Percentiles rank a stretch among this genome's conserved stretches.
These are phyloP conservation scores for Caretta caretta DNA, from an alignment of 2,113 vertebrate species.

Conservation along the genomic window DNA sequence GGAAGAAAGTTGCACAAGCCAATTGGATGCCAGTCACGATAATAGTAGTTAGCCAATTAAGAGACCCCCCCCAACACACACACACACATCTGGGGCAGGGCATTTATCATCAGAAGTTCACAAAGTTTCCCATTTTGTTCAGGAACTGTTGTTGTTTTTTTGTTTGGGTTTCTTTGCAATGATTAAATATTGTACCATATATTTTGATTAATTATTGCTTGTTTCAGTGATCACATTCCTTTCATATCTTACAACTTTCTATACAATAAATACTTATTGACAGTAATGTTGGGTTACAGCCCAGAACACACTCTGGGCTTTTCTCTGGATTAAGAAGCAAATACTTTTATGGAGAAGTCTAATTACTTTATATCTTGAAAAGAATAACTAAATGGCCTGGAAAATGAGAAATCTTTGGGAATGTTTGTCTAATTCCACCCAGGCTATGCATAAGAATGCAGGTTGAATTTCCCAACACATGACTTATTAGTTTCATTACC, in stretches of 20 bases:
- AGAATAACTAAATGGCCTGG: constrained; percentile 1
- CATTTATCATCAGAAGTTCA: neutral
- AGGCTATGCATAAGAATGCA: fast-evolving
- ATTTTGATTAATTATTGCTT: neutral
- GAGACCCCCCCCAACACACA: neutral
- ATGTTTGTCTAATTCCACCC: neutral
- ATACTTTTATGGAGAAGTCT: neutral
- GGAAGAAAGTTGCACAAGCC: neutral
- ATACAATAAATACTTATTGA: neutral
- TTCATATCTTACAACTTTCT: neutral
- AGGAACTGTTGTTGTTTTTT: neutral
- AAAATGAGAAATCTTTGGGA: constrained; percentile 25
- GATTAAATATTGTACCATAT: neutral
- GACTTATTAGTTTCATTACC: neutral
- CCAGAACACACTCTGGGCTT: neutral
- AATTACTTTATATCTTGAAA: neutral
- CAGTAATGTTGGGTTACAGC: neutral
- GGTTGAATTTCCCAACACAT: neutral
- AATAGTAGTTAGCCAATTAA: neutral
- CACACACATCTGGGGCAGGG: neutral
- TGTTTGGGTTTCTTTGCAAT: neutral
- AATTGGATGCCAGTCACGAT: neutral
- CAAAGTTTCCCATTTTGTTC: neutral
- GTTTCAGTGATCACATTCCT: neutral
- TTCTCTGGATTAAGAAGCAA: neutral